phyloP scores from a whole-genome alignment of 2,113 vertebrate genomes.

The Osmerus mordax region DNA sequence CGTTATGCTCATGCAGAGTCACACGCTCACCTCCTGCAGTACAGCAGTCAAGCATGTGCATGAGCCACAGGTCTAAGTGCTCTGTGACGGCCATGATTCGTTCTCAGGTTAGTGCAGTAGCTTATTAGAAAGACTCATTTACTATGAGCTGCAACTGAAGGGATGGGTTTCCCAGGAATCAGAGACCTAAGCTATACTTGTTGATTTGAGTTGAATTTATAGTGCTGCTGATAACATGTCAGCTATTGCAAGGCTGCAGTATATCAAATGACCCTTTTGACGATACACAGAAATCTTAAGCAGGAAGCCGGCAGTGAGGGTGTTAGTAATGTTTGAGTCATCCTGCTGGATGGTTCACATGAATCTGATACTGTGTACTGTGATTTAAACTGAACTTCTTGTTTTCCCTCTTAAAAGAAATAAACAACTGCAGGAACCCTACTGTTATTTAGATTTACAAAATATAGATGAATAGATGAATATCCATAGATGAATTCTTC shows the following conservation, averaged over 20 bases:
- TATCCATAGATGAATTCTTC: conserved; percentile 26
- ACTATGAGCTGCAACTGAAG: conserved; percentile 29
- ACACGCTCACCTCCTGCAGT: conserved; percentile 23
- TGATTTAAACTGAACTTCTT: conserved; percentile 21
- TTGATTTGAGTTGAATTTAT: conserved; percentile 59
- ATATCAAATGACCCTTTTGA: conserved; percentile 60
- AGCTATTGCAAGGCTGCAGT: conserved; percentile 45
- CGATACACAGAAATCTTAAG: conserved; percentile 48
- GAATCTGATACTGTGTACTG: conserved; percentile 29
- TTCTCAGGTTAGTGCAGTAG: conserved; percentile 12
- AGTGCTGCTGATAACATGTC: conserved; percentile 53
- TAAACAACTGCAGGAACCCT: conserved; percentile 29
- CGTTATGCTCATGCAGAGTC: conserved; percentile 37
- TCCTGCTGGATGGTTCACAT: conserved; percentile 36
- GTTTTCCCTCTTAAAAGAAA: conserved; percentile 44
- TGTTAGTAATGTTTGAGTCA: conserved; percentile 35
- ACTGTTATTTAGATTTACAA: conserved; percentile 49
- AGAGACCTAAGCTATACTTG: conserved; percentile 31
- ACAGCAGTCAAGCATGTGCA: conserved; percentile 51
- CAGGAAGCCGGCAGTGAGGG: conserved; percentile 18
- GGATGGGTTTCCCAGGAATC: conserved; percentile 37
- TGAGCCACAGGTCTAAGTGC: conserved; percentile 32
- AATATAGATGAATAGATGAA: no score
- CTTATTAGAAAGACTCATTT: conserved; percentile 45
- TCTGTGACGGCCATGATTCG: conserved; percentile 43